phyloP scores from a whole-genome alignment of 2,888 invertebrate species.

The Cheilosia soror region DNA sequence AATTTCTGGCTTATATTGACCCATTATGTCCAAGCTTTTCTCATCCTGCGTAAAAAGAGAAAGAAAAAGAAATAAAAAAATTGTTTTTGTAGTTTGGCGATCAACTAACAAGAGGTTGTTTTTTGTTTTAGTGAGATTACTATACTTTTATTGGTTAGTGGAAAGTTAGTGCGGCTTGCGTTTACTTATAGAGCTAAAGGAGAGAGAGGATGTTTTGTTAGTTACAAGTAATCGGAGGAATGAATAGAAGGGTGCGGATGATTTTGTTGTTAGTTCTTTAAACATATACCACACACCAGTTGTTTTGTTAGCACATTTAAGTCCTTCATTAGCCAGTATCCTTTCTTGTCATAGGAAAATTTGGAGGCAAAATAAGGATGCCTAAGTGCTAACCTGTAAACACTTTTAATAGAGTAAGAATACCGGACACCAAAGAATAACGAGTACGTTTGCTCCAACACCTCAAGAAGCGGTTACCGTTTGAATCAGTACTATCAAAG shows the following conservation, averaged over 20 bases:
- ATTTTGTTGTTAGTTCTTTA: constrained; percentile 2
- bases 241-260: constrained; percentile 15
- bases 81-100: constrained; percentile 52
- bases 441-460: no score
- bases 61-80: constrained; percentile 75
- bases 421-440: no score
- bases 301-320: constrained; percentile 44
- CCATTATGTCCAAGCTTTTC: constrained; percentile 90
- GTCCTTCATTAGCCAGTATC: background rate
- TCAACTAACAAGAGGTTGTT: constrained; percentile 47
- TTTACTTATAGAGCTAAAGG: constrained; percentile 53
- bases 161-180: constrained; percentile 69
- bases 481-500: no score
- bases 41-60: constrained; percentile 87
- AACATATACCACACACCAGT: constrained; percentile 5
- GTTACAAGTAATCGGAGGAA: constrained; percentile 30
- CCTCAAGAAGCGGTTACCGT: no score
- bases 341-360: no score
- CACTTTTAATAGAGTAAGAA: no score
- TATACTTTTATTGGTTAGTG: constrained; percentile 54
- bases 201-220: constrained; percentile 35
- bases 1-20: constrained; percentile 92
- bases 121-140: constrained; percentile 31
- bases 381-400: no score
- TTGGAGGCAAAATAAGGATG: no score